Evolutionary conservation across 2,888 invertebrate species (phyloP).

Genomic region (Eugnorisma glareosa): DNA sequence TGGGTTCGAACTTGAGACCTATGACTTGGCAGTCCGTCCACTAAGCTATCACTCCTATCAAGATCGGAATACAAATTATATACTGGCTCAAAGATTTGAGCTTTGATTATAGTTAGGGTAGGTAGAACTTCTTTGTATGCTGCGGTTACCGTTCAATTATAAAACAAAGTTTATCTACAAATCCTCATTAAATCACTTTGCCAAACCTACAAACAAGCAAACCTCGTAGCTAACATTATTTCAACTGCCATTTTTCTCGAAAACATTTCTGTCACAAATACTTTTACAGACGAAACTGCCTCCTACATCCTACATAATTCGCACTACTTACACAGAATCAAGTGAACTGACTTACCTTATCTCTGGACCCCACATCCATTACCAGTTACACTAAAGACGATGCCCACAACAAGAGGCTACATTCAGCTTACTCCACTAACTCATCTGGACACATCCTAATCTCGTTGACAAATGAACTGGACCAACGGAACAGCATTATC

Average conservation of each 20-base stretch:
- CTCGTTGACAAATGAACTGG: conserved; percentile 74
- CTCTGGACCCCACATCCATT: conserved; percentile 64
- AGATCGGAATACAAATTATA: too few species aligned
- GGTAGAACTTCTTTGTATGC: neutral
- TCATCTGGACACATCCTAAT: conserved; percentile 71
- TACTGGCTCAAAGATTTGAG: neutral
- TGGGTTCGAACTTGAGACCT: too few species aligned
- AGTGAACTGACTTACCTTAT: conserved; percentile 56
- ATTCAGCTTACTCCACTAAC: conserved; percentile 64
- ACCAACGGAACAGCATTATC: conserved; percentile 71
- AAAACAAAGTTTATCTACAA: neutral
- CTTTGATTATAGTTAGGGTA: neutral
- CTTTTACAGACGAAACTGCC: neutral
- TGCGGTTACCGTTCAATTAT: neutral
- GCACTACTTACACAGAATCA: conserved; percentile 31
- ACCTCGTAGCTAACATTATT: neutral
- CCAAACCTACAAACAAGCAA: neutral
- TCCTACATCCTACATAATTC: conserved; percentile 17
- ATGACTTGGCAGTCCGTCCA: too few species aligned
- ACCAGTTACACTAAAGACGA: conserved; percentile 66
- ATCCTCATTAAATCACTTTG: neutral
- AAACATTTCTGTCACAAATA: neutral
- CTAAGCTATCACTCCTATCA: too few species aligned
- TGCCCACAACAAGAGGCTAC: conserved; percentile 62
- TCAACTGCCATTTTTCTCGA: neutral